These are phyloP conservation scores for Erannis defoliaria DNA, from an alignment of 2,888 invertebrate genomes.

Conservation along the genomic window DNA sequence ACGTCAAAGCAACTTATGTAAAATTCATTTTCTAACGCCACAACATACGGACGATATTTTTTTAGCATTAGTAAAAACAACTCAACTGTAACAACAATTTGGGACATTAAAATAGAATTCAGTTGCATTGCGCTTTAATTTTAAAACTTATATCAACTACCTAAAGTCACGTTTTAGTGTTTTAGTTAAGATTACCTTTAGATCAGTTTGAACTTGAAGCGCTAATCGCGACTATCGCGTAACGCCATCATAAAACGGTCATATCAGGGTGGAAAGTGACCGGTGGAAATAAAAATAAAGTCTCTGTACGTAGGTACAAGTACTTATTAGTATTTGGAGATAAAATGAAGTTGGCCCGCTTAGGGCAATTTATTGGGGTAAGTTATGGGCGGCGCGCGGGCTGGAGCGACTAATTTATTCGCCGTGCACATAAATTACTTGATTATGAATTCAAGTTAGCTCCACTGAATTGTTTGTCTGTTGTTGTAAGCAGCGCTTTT, in stretches of 20 bases:
- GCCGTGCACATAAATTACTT: constrained; percentile 87
- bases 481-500: constrained; percentile 82
- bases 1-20: constrained; percentile 19
- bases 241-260: constrained; percentile 77
- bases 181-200: constrained; percentile 58
- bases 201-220: constrained; percentile 53
- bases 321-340: constrained; percentile 86
- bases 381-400: constrained; percentile 85
- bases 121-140: constrained; percentile 47
- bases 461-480: constrained; percentile 84
- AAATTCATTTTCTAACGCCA: not conserved
- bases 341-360: constrained; percentile 86
- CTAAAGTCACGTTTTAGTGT: constrained; percentile 65
- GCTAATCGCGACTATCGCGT: constrained; percentile 74
- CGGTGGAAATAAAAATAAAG: constrained; percentile 73
- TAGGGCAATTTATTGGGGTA: constrained; percentile 86
- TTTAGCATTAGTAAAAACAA: constrained; percentile 23
- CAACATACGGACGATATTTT: constrained; percentile 12
- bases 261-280: constrained; percentile 71
- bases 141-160: constrained; percentile 51
- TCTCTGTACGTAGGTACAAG: constrained; percentile 72
- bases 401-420: constrained; percentile 85
- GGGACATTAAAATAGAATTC: constrained; percentile 53
- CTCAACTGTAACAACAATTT: constrained; percentile 47
- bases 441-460: constrained; percentile 86